These are phyloP conservation scores for Eristalis tenax DNA, from an alignment of 2,888 invertebrate species.

Conservation along the genomic window DNA sequence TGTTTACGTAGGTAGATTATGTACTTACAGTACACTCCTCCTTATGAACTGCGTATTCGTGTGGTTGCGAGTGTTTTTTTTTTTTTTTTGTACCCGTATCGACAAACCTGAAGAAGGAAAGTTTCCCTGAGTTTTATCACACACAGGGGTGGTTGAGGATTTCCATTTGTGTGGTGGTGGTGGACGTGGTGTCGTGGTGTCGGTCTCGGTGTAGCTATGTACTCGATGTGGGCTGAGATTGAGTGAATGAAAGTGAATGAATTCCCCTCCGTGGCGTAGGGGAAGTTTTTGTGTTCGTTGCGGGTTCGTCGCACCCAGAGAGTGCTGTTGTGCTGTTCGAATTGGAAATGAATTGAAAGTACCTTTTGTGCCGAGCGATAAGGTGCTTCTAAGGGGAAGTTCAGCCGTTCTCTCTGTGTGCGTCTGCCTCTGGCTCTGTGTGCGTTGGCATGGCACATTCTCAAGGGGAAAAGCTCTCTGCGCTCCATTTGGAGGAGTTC, in stretches of 20 bases:
- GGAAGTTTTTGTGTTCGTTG: conserved; percentile 15
- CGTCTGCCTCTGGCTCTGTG: background rate
- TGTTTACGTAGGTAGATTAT: conserved; percentile 69
- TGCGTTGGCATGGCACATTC: conserved; percentile 9
- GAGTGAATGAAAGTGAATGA: conserved; percentile 46
- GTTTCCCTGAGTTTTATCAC: conserved; percentile 48
- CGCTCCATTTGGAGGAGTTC: background rate
- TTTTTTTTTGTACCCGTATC: conserved; percentile 10
- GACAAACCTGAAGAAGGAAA: conserved; percentile 63
- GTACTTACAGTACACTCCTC: conserved; percentile 69
- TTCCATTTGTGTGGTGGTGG: conserved; percentile 20
- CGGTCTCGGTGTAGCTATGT: conserved; percentile 23
- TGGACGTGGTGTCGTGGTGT: background rate
- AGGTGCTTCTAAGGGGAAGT: conserved; percentile 59
- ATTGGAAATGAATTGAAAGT: conserved; percentile 54
- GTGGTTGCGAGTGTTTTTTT: conserved; percentile 12
- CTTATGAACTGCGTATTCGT: conserved; percentile 67
- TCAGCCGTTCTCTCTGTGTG: background rate
- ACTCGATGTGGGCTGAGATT: conserved; percentile 27
- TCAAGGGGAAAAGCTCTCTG: conserved; percentile 47
- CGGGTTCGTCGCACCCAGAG: conserved; percentile 67
- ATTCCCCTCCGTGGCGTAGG: conserved; percentile 38
- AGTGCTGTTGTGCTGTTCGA: conserved; percentile 40
- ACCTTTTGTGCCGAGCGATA: conserved; percentile 54
- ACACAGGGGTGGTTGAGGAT: conserved; percentile 45